Percentiles rank a stretch among this genome's conserved stretches.
Evolutionary conservation across 1,140 invertebrate genomes (phyloP).

Genomic region (Hyles vespertilio): DNA sequence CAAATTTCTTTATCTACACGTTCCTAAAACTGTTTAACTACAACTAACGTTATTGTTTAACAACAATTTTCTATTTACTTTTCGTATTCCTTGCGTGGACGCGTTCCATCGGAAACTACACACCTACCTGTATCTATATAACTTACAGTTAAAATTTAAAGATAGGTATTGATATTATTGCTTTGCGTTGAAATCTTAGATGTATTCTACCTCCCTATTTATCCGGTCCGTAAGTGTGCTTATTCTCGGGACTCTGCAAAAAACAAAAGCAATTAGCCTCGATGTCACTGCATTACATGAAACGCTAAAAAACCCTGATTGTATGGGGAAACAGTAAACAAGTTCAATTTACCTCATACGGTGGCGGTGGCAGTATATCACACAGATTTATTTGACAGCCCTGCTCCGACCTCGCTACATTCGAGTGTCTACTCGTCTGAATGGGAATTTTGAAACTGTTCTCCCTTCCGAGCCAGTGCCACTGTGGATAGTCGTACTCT

Average conservation of each 20-base stretch:
- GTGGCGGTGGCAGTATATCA: slow-evolving; percentile 71
- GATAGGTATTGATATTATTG: slow-evolving; percentile 65
- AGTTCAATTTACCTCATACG: slow-evolving; percentile 66
- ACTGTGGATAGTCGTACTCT: slow-evolving; percentile 71
- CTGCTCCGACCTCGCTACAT: slow-evolving; percentile 61
- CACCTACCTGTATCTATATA: slow-evolving; percentile 8
- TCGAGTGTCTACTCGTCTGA: slow-evolving; percentile 61
- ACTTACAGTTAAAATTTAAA: slow-evolving; percentile 24
- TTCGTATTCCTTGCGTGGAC: no score
- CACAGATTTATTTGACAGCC: slow-evolving; percentile 74
- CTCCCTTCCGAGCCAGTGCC: slow-evolving; percentile 69
- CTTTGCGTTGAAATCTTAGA: slow-evolving; percentile 39
- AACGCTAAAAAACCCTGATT: slow-evolving; percentile 20
- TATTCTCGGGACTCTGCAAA: slow-evolving; percentile 66
- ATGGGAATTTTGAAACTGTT: slow-evolving; percentile 74
- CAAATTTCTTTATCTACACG: slow-evolving; percentile 55
- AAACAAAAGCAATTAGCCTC: slow-evolving; percentile 15
- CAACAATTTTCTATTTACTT: no score
- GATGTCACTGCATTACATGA: slow-evolving; percentile 2
- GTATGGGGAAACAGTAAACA: slow-evolving; percentile 29
- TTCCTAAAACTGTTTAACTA: no score
- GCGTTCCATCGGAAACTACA: no score
- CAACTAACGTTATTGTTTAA: neutral
- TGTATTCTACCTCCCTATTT: slow-evolving; percentile 12
- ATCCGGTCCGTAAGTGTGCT: slow-evolving; percentile 33